These are phyloP conservation scores for Clarias batrachus DNA, from an alignment of 2,113 vertebrate genomes.

Conservation along the genomic window DNA sequence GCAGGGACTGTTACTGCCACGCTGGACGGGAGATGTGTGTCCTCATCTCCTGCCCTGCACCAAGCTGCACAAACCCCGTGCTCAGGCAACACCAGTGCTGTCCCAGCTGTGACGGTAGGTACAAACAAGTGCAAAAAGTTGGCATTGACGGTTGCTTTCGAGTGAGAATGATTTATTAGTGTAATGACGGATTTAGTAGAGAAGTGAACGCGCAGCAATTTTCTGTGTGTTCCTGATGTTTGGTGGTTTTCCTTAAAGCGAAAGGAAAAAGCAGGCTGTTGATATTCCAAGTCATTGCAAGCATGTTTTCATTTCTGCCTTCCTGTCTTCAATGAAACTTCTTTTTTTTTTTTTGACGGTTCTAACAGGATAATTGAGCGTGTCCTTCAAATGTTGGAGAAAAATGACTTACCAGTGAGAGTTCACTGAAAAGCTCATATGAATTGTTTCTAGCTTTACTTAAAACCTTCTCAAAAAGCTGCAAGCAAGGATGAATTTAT, in stretches of 20 bases:
- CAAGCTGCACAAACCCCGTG: slow-evolving; percentile 71
- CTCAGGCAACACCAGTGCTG: slow-evolving; percentile 75
- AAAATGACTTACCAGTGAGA: neutral
- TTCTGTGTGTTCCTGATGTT: neutral
- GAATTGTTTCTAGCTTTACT: neutral
- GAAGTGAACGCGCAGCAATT: neutral
- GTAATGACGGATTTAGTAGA: neutral
- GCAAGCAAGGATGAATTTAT: neutral
- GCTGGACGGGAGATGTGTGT: slow-evolving; percentile 78
- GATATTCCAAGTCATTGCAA: neutral
- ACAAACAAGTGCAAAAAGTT: neutral
- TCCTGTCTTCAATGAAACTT: neutral
- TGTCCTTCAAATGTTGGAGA: neutral
- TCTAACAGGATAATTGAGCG: neutral
- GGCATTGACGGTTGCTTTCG: neutral
- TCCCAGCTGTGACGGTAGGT: slow-evolving; percentile 76
- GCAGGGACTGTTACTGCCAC: slow-evolving; percentile 78
- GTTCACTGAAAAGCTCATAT: neutral
- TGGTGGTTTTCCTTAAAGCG: neutral
- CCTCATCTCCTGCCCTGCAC: slow-evolving; percentile 75
- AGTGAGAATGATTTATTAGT: slow-evolving; percentile 5
- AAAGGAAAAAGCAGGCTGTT: neutral
- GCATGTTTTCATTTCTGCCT: neutral
- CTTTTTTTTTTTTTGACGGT: neutral
- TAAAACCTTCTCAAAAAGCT: neutral